Conservation (phyloP, 2,888 invertebrate genomes). For the Isotomurus palustris region DNA sequence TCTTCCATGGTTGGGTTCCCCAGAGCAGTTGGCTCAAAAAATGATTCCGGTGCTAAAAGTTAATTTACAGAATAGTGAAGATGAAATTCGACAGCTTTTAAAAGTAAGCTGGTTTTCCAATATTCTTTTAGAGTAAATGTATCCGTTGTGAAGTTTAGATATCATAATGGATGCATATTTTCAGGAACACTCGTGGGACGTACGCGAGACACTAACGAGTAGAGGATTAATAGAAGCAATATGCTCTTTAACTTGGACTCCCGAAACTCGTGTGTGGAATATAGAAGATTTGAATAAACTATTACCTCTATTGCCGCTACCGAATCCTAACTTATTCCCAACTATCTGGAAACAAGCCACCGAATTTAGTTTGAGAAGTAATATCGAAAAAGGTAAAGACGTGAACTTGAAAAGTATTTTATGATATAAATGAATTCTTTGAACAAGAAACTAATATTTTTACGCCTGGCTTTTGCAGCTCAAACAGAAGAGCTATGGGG, state of each 20-base stretch:
- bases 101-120: constrained; percentile 24
- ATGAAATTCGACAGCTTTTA: constrained; percentile 32
- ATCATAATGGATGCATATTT: too few species aligned
- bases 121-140: neutral
- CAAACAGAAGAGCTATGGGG: constrained; percentile 38
- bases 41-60: constrained; percentile 44
- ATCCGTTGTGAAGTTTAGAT: neutral
- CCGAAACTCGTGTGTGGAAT: constrained; percentile 32
- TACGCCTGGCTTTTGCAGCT: constrained; percentile 36
- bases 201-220: constrained; percentile 34
- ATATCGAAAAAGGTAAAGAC: constrained; percentile 34
- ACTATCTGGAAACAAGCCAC: constrained; percentile 38
- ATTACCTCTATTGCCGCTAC: constrained; percentile 34
- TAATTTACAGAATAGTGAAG: constrained; percentile 23
- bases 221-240: constrained; percentile 41
- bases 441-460: neutral
- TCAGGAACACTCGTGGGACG: constrained; percentile 44
- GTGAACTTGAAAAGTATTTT: too few species aligned
- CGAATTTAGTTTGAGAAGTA: constrained; percentile 32
- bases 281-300: constrained; percentile 25
- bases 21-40: constrained; percentile 37
- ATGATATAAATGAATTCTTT: neutral
- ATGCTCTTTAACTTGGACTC: constrained; percentile 38
- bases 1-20: constrained; percentile 40
- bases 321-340: constrained; percentile 29